Base-by-base conservation (phyloP, 2,113 vertebrate genomes). In the Guaruba guarouba region DNA sequence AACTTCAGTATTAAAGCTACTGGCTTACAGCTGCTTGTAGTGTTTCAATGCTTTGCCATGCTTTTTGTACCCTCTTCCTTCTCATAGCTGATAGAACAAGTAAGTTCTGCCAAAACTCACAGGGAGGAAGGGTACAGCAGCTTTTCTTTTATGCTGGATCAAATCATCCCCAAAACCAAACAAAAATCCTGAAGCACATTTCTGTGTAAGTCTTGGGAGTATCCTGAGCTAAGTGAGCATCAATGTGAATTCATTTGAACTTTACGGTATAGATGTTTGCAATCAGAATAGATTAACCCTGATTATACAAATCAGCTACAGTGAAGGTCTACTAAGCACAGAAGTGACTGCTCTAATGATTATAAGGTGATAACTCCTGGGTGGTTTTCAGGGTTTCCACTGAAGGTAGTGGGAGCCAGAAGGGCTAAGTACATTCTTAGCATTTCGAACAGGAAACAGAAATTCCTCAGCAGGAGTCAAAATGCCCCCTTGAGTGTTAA, bases 251-350 rank as follows among this genome's bases (percentile, higher is more conserved):
- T 82, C 88, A 77, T 90, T 91, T 59, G n/a, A 63, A 95, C 78
- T 97, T 95, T 90, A 78, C 1, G 1, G 64, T 88, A 16, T 84
- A 88, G 79, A 78, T 95, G 92, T 88, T 94, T 84, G 82, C 93
- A 95, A 90, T 94, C 86, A 93, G 88, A 86, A 44, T 68, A 90
- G 73, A 88, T 94, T 94, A 96, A 96, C 85, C 90, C 95, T 92
- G 92, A 94, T 94, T 94, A 96, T 86, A 94, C 80, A 94, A 96
- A 86, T 96, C 86, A 93, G 83, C 77, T 75, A 51, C 73, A 63
- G 73, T 90, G 92, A 95, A 95, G 92, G 85, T 88, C 92, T 95
- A n/a, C 90, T 92, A 92, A 96, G 86, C 95, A 93, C 62, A 73
- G 78, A 92, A 95, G 89, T 95, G 83, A 86, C 83, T 96, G 69